Evolutionary conservation across 2,888 invertebrate genomes (phyloP).

Genomic region (Reticulitermes lucifugus): DNA sequence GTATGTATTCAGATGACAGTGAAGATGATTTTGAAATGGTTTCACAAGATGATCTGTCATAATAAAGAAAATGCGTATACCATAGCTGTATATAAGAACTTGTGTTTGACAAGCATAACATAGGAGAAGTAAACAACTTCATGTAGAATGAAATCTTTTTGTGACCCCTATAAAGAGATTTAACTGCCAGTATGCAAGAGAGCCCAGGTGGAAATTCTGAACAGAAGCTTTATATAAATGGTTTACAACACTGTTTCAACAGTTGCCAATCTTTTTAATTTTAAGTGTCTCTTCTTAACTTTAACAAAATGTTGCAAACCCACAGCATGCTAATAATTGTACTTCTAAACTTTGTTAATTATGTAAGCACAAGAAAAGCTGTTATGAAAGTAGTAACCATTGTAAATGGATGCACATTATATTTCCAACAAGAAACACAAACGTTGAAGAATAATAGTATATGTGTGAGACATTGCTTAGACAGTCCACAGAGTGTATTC

Average conservation of each 20-base stretch:
- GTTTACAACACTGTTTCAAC: not conserved
- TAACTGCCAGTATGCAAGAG: not conserved
- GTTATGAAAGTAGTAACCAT: too few species aligned
- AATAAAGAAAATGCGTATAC: conserved; percentile 6
- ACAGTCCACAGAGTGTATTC: too few species aligned
- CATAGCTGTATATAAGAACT: not conserved
- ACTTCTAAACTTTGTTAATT: too few species aligned
- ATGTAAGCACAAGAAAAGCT: too few species aligned
- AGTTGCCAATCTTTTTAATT: too few species aligned
- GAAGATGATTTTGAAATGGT: conserved; percentile 55
- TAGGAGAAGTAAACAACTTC: conserved; percentile 25
- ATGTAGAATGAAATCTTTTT: not conserved
- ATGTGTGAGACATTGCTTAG: too few species aligned
- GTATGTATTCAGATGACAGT: conserved; percentile 39
- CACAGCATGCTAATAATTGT: too few species aligned
- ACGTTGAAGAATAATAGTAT: too few species aligned
- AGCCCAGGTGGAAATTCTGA: not conserved
- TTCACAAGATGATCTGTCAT: conserved; percentile 53
- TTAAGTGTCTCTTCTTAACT: too few species aligned
- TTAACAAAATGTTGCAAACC: too few species aligned
- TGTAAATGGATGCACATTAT: too few species aligned
- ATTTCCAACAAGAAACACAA: too few species aligned
- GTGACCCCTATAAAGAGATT: not conserved
- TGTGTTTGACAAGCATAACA: not conserved
- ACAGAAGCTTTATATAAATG: not conserved